Evolutionary conservation across 2,888 invertebrate species (phyloP), one percentile per base, ranked within the genome.

Genomic region (Sphinx pinastri): DNA sequence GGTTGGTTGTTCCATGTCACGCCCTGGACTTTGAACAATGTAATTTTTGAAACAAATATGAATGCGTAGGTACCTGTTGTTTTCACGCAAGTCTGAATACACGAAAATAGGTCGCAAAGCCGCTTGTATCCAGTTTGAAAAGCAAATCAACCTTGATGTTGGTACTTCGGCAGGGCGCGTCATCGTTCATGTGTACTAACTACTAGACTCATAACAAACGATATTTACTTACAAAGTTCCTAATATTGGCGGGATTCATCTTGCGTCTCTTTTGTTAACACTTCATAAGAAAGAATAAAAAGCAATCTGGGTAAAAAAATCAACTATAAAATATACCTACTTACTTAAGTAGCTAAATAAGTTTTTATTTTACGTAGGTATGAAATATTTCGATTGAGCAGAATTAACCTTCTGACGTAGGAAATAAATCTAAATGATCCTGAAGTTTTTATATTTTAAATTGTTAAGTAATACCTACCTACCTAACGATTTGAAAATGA

Each of bases 111-210:
- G 63, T 63, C 63, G 49, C 63, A 63, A 19, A 63, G 63, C 63
- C 19, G 63, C 25, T 19, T 49, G 19, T 13, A 63, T 63, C 63
- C 63, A 63, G 49, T 63, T 63, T 19, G 49, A 63, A 60, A 63
- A 49, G 19, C 5, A 63, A 49, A 63, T 49, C 63, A 63, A 63
- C 63, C 63, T 63, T 63, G 63, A 49, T 63, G 63, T 63, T 49
- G 63, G 63, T 63, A 63, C 63, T 49, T 63, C 63, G 49, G 63
- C 63, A 25, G 63, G 63, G 19, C 63, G 63, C 63, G 63, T 63
- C 63, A 63, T 19, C 67, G 4, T 49, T 68, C 16, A 25, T 52
- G 59, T 63, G 52, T 59, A 47, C 54, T n/a, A n/a, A n/a, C n/a
- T n/a, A n/a, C n/a, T 25, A 25, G 13, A 49, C 47, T 63, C 19